Evolutionary conservation across 2,113 vertebrate genomes (phyloP), one percentile per base, ranked within the genome.

Genomic region (Dasyprocta punctata): DNA sequence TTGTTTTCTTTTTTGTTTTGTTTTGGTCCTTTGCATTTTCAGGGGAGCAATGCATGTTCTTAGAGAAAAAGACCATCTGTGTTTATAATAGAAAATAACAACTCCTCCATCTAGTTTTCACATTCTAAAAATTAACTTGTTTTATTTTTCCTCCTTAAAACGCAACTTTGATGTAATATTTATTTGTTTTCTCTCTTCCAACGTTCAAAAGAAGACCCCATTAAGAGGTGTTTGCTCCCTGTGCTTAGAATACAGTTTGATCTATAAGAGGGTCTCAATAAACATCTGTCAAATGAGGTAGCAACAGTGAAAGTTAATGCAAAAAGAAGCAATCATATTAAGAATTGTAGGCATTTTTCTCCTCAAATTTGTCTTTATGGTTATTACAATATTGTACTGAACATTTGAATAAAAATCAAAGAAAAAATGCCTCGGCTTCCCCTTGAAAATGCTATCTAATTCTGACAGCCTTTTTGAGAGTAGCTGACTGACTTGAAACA

Each of bases 131-230:
- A 22, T 88, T n/a, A 95, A 26, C 36, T 61, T 92, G 14, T 80
- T 85, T 86, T 67, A 52, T 87, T 94, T 89, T 86, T 96, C 47
- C 30, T 80, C 86, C 49, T 87, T 85, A 58, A 85, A 82, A 88
- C 19, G 41, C 77, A 94, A 56, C 6, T 81, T 56, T 67, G 20
- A 94, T 16, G 58, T 73, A 88, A 75, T 56, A 69, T 75, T 56
- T 81, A 13, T 87, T 60, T 87, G 44, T 69, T 77, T 91, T 87
- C 49, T 83, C 54, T 85, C 47, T 86, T 52, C 2, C 38, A 44
- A 83, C 17, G 77, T 92, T 90, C 11, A 86, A 38, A 83, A 41
- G 19, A 95, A 96, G 92, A 71, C 14, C 16, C 33, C 47, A 33
- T 22, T 11, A 61, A 13, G 8, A 1, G 16, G 10, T 16, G 12